These are phyloP conservation scores for Thaumatotibia leucotreta DNA, from an alignment of 1,140 invertebrate species.

Conservation along the genomic window DNA sequence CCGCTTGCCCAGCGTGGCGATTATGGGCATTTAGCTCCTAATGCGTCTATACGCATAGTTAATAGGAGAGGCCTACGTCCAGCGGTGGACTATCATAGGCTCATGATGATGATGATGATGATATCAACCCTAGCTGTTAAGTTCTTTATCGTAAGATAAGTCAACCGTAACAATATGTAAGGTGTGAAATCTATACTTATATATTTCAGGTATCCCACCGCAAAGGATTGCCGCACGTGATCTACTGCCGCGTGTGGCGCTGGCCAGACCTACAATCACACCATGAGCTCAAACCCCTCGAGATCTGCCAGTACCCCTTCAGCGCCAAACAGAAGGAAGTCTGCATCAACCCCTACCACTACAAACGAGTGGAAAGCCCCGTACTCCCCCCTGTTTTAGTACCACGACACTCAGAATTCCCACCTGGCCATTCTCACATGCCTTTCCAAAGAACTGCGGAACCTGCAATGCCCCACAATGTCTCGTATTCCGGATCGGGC, in stretches of 20 bases:
- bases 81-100: too few relatives aligned
- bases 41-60: too few relatives aligned
- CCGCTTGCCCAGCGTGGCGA: too few relatives aligned
- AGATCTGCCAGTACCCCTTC: constrained; percentile 96
- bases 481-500: constrained; percentile 89
- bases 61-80: too few relatives aligned
- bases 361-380: constrained; percentile 95
- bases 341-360: constrained; percentile 99
- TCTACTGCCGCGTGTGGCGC: constrained; percentile 98
- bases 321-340: constrained; percentile 97
- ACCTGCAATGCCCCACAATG: constrained; percentile 96
- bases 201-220: constrained; percentile 90
- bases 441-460: constrained; percentile 94
- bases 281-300: constrained; percentile 96
- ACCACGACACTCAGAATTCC: constrained; percentile 96
- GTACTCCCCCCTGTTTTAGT: constrained; percentile 97
- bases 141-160: too few relatives aligned
- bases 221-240: constrained; percentile 98
- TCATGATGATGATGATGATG: too few relatives aligned
- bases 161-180: not conserved
- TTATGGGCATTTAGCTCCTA: too few relatives aligned
- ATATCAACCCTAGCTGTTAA: too few relatives aligned
- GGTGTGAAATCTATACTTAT: not conserved
- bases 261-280: constrained; percentile 99
- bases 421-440: constrained; percentile 91